Base-by-base conservation (phyloP, 2,888 invertebrate genomes). In the Pseudococcus jackbeardsleyi region DNA sequence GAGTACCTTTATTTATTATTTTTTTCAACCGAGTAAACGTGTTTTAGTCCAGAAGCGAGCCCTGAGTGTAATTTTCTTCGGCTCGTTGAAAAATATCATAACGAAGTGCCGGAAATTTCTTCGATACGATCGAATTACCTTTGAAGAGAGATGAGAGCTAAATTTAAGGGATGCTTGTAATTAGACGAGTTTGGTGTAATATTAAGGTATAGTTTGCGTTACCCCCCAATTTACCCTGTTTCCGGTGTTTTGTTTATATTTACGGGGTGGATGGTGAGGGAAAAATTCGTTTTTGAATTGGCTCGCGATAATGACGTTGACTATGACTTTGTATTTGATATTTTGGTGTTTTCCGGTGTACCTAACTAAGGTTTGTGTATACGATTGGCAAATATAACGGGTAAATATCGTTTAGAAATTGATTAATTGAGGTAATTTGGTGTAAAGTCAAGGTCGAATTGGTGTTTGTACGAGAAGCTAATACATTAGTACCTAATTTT, bases 61-160 rank as follows among this genome's bases (percentile, higher is more conserved):
- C 42, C 6, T 6, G 8, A 5, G 22, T 19, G 72, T 26, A 72
- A 72, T 72, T 72, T 33, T 33, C 72, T 42, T 42, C 42, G 1
- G 26, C 1, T 72, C 54, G 54, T 54, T 26, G 33, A 72, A 72
- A 11, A 33, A 42, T 42, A 5, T 72, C 26, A 7, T 19, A 72
- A 26, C 72, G 54, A 33, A 72, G 72, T 72, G 72, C 72, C 72
- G 72, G 72, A 72, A 72, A 72, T 72, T 72, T 26, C 72, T 11
- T 26, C 72, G 72, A 72, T 72, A 15, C 5, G 22, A 72, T 72
- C 72, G 22, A 72, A 33, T 72, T 72, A 72, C 72, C 72, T 11
- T 26, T 8, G 72, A 26, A 22, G 17, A n/a, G n/a, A n/a, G 54
- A 54, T n/a, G 54, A 54, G n/a, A 26, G 33, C 72, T 26, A 72